Percentiles rank a stretch among this genome's conserved stretches.
Conservation (phyloP, 2,113 vertebrate species). For the Sula dactylatra region DNA sequence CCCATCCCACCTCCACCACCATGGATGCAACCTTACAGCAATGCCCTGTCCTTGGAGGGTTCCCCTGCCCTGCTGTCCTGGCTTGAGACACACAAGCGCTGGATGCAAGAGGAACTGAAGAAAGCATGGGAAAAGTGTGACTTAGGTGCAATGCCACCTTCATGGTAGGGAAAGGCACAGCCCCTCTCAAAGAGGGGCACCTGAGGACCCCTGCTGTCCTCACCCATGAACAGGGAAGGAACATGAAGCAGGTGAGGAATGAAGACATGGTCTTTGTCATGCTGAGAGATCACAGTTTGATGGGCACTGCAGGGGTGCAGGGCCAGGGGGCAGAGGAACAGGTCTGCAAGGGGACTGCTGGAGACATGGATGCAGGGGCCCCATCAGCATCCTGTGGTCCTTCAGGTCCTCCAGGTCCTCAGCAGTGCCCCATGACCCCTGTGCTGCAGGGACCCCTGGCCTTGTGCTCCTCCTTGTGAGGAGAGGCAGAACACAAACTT, state of each 20-base stretch:
- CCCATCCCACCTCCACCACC: too few species aligned
- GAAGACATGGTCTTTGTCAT: not conserved
- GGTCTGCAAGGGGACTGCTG: not conserved
- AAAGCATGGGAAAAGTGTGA: not conserved
- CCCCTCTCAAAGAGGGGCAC: not conserved
- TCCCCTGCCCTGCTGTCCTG: not conserved
- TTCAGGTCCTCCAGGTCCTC: not conserved
- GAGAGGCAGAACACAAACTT: not conserved
- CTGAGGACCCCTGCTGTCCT: not conserved
- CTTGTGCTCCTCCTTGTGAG: not conserved
- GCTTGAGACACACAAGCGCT: not conserved
- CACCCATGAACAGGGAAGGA: not conserved
- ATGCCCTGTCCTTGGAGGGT: not conserved
- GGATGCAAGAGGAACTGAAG: not conserved
- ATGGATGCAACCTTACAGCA: not conserved
- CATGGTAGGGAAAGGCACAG: not conserved
- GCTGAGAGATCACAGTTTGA: too few species aligned
- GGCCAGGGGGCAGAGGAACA: not conserved
- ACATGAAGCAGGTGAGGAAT: not conserved
- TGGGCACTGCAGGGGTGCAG: accelerated
- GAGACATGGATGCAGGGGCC: not conserved
- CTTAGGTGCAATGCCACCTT: not conserved
- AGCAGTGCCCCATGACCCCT: not conserved
- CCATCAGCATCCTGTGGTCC: not conserved
- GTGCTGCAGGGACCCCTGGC: not conserved